Conservation (phyloP, 2,113 vertebrate species). For the Empidonax alnorum region DNA sequence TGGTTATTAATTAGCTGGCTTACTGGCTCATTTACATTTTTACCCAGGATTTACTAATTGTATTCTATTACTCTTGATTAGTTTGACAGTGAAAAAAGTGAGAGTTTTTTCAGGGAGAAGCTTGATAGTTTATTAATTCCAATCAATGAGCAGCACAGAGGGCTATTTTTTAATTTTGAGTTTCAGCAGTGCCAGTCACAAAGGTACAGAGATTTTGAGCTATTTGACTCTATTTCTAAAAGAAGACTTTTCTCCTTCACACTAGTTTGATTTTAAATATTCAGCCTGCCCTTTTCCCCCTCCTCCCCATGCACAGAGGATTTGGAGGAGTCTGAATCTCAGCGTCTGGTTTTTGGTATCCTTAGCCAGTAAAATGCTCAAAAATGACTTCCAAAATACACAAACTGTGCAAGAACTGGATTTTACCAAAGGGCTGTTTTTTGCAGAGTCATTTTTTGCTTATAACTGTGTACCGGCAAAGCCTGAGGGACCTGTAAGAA, state of each 20-base stretch:
- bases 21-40: background rate
- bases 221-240: background rate
- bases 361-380: conserved; percentile 30
- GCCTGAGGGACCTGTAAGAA: conserved; percentile 31
- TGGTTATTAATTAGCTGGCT: background rate
- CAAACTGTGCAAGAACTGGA: conserved; percentile 27
- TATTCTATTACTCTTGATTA: background rate
- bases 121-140: background rate
- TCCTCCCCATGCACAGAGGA: background rate
- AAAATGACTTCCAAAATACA: conserved; percentile 56
- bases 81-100: background rate
- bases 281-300: background rate
- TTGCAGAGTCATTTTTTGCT: conserved; percentile 67
- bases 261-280: background rate
- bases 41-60: background rate
- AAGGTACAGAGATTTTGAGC: background rate
- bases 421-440: conserved; percentile 41
- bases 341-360: conserved; percentile 5
- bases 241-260: background rate
- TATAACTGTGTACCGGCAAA: conserved; percentile 16
- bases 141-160: background rate
- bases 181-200: background rate
- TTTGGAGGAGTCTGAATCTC: conserved; percentile 33
- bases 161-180: background rate
- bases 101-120: background rate